Percentiles rank a stretch among this genome's conserved stretches.
Conservation (phyloP, 2,113 vertebrate species). For the Setophaga kirtlandii region DNA sequence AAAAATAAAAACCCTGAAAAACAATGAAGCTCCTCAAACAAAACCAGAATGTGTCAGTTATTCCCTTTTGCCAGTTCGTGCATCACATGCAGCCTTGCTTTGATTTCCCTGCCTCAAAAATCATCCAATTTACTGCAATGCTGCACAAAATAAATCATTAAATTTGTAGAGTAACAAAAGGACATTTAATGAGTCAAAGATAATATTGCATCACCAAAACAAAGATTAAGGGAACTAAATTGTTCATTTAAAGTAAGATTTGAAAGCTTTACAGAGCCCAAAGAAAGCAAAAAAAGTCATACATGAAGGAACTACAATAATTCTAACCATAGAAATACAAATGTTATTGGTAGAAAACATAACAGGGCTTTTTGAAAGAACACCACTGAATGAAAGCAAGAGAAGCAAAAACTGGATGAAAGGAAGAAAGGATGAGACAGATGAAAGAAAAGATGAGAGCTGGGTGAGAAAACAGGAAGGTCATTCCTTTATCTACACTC, state of each 20-base stretch:
- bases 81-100: neutral
- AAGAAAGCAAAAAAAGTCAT: neutral
- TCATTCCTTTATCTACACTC: conserved; percentile 39
- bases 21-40: neutral
- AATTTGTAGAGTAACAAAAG: conserved; percentile 5
- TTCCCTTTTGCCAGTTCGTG: neutral
- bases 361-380: conserved; percentile 6
- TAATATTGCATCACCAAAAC: conserved; percentile 7
- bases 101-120: conserved; percentile 31
- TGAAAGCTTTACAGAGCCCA: neutral
- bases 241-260: conserved; percentile 10
- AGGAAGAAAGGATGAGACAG: conserved; percentile 35
- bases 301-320: conserved; percentile 36
- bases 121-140: conserved; percentile 35
- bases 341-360: conserved; percentile 23
- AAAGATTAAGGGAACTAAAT: conserved; percentile 21
- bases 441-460: conserved; percentile 61
- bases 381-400: conserved; percentile 14
- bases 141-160: conserved; percentile 52
- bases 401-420: conserved; percentile 42
- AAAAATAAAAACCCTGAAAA: neutral
- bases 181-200: conserved; percentile 44
- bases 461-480: conserved; percentile 35
- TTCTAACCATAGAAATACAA: neutral
- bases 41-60: neutral